Evolutionary conservation across 2,797 vertebrate species (phyloP), one percentile per base, ranked within the genome.

Genomic region (Eremophila alpestris): DNA sequence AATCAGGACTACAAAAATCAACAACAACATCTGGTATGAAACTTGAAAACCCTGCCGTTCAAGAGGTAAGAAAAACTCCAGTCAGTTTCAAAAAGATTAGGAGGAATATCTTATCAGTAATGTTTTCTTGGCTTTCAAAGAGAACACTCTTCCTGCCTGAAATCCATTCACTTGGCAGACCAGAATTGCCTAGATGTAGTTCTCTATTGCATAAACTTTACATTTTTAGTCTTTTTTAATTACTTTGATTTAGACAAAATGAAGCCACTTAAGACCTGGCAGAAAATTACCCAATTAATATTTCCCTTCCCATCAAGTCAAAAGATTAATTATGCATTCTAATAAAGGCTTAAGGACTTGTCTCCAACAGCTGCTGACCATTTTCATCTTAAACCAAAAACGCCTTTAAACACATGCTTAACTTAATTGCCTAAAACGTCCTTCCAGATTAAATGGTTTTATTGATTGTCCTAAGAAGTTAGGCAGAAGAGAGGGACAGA

Each of bases 211-310:
- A 87, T 70, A 83, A 95, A 93, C 94, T 82, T 97, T 58, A 94
- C 70, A 90, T 88, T 96, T 95, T 96, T 91, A 83, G 94, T 89
- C 85, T 88, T 80, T 92, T 77, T 93, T 93, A 97, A 96, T 96
- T 96, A 96, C 94, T 94, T 94, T 91, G 83, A 84, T 94, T 97
- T 94, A 93, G 94, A 91, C 30, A 92, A 95, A 96, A 94, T 77
- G 71, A 96, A 96, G 85, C 83, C 87, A 90, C 94, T 94, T 90
- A 96, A 74, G 87, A 83, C 74, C 74, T 82, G 74, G 67, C 77
- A 94, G 89, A 93, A 95, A 94, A 94, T 90, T 93, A 94, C 74
- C 77, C 76, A 93, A 94, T 96, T 95, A 96, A 87, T 96, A 94
- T 91, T 91, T 94, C 74, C 64, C 77, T 82, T 89, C 83, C 93